phyloP scores from a whole-genome alignment of 2,888 invertebrate genomes.

The Quadroppia sp. region DNA sequence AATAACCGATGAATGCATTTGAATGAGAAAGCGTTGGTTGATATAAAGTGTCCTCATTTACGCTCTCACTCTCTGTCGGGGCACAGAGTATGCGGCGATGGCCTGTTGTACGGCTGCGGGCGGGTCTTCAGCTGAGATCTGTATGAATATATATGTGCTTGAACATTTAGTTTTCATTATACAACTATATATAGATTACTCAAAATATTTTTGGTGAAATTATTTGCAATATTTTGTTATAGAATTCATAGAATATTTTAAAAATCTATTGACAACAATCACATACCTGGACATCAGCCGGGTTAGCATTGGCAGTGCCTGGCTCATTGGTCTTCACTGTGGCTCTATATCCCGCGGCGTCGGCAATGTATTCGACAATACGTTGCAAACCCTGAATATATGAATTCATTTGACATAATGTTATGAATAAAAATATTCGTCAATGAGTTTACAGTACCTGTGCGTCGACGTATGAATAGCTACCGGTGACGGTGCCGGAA shows the following conservation, averaged over 20 bases:
- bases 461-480: conserved; percentile 46
- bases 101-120: background rate
- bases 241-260: background rate
- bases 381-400: background rate
- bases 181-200: no score
- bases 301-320: conserved; percentile 18
- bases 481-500: conserved; percentile 44
- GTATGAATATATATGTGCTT: background rate
- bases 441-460: no score
- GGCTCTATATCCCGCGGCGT: conserved; percentile 18
- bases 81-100: conserved; percentile 1
- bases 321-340: conserved; percentile 13
- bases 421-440: background rate
- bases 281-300: conserved; percentile 26
- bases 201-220: no score
- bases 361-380: conserved; percentile 14
- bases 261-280: background rate
- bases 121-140: background rate
- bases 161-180: no score
- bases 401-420: background rate
- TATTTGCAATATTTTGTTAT: no score
- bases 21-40: no score
- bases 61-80: background rate
- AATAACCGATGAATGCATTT: no score
- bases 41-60: no score